Evolutionary conservation across 2,797 vertebrate genomes (phyloP).

Genomic region (Melanotaenia trifasciata): DNA sequence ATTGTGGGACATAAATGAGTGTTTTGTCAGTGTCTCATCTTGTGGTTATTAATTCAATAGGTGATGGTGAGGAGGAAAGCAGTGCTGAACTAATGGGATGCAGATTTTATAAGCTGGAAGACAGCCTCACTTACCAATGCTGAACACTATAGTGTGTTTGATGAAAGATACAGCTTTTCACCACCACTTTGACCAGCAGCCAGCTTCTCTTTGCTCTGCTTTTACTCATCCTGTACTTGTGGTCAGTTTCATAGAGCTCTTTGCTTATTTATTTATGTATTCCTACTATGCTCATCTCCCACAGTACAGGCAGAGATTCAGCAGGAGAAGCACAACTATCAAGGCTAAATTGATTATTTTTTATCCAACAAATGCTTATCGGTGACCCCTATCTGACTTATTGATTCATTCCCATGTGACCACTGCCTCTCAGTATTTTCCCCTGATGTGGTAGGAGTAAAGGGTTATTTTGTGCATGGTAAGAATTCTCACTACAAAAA

Average conservation of each 20-base stretch:
- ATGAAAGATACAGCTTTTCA: constrained; percentile 32
- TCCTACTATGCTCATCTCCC: constrained; percentile 37
- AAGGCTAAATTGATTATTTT: constrained; percentile 29
- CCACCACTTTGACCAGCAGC: constrained; percentile 39
- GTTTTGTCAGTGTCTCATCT: background rate
- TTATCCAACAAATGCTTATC: constrained; percentile 42
- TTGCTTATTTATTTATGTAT: constrained; percentile 66
- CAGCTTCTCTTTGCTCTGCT: constrained; percentile 24
- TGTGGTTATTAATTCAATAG: background rate
- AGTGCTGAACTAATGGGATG: constrained; percentile 25
- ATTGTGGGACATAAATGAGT: background rate
- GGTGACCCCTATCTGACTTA: constrained; percentile 28
- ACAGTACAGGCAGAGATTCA: constrained; percentile 13
- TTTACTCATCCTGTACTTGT: constrained; percentile 29
- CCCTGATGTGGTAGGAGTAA: constrained; percentile 13
- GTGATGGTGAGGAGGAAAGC: background rate
- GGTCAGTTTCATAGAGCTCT: constrained; percentile 45
- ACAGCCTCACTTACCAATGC: constrained; percentile 28
- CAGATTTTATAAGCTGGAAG: constrained; percentile 26
- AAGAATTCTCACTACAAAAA: constrained; percentile 25
- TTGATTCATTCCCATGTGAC: constrained; percentile 39
- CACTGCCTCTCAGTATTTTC: background rate
- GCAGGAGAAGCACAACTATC: background rate
- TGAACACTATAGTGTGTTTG: constrained; percentile 11
- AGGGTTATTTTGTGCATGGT: constrained; percentile 10